Base-by-base conservation (phyloP, 1,140 invertebrate genomes). In the Chelonus insularis region DNA sequence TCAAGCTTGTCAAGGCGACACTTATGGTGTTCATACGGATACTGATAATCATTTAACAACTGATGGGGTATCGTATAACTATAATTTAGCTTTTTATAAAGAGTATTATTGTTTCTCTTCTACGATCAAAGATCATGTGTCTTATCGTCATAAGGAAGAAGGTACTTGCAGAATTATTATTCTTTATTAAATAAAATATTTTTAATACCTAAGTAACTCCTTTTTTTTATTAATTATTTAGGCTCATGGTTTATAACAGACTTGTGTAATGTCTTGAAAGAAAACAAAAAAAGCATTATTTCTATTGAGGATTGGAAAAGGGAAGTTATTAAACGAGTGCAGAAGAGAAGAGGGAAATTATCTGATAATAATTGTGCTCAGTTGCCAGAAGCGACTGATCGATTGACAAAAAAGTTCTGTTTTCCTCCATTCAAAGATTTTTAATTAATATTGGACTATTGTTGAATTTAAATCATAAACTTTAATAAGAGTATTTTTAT, bases 1-100 rank as follows among this genome's bases (percentile, higher is more conserved):
- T 12, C 58, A 60, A 52, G 58, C 58, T 1, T 60, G 58, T 18
- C 58, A 60, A 43, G 58, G 58, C 1, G 11, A 52, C 6, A 60
- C 21, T 2, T 43, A 11, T 4, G 58, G 47, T 7, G 1, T 29
- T 1, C n/a, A 2, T 18, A 32, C 18, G 11, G 23, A 29, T 20
- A 0, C 5, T 4, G 11, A 3, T 7, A 47, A 45, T 11, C 18
- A 45, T 11, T 21, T 50, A 1, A 20, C 39, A 11, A 29, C 21
- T 8, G 56, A 50, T 20, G 52, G 52, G 6, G 5, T 25, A 20
- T 4, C 3, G 25, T 7, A 29, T 29, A 29, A 7, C 7, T 16
- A 8, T 7, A 9, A 52, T 18, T 8, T 52, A 3, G 32, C 20
- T 9, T n/a, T 11, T n/a, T 37, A 1, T n/a, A 4, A 37, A n/a